phyloP scores from a whole-genome alignment of 2,113 vertebrate genomes.

The Myxocyprinus asiaticus region DNA sequence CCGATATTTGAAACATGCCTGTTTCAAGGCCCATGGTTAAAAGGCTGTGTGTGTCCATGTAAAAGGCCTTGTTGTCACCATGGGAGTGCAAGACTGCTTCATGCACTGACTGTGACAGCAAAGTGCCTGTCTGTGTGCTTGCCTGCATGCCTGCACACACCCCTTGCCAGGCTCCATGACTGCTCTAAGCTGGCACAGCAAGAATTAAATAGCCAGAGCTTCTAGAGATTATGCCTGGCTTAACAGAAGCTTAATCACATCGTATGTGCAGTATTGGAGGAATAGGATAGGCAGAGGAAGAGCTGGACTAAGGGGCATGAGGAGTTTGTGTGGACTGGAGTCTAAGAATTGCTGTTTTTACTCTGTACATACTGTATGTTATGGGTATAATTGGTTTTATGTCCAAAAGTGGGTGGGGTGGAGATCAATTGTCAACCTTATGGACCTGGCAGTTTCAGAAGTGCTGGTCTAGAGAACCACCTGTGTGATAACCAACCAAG shows the following conservation, averaged over 20 bases:
- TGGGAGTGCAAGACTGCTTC: conserved; percentile 44
- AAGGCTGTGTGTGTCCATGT: conserved; percentile 19
- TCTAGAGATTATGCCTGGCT: conserved; percentile 59
- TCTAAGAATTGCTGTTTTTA: conserved; percentile 8
- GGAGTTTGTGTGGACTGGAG: conserved; percentile 1
- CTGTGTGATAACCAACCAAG: background rate
- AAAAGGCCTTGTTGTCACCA: conserved; percentile 18
- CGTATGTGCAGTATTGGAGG: conserved; percentile 53
- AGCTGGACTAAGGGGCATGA: conserved; percentile 3
- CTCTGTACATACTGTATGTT: background rate
- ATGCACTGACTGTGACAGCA: conserved; percentile 19
- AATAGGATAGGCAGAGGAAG: conserved; percentile 8
- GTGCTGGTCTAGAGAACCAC: background rate
- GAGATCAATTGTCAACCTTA: background rate
- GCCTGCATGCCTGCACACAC: conserved; percentile 48
- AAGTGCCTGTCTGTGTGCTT: conserved; percentile 32
- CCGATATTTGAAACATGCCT: background rate
- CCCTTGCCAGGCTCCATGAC: conserved; percentile 51
- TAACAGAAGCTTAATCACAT: conserved; percentile 59
- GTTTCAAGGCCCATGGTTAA: conserved; percentile 1
- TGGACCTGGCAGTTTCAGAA: background rate
- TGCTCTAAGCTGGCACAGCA: conserved; percentile 56
- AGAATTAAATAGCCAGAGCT: conserved; percentile 61
- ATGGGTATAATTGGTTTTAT: background rate
- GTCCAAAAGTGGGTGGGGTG: background rate